Evolutionary conservation across 1,140 invertebrate species (phyloP), one percentile per base, ranked within the genome.

Genomic region (Leptopilina clavipes): DNA sequence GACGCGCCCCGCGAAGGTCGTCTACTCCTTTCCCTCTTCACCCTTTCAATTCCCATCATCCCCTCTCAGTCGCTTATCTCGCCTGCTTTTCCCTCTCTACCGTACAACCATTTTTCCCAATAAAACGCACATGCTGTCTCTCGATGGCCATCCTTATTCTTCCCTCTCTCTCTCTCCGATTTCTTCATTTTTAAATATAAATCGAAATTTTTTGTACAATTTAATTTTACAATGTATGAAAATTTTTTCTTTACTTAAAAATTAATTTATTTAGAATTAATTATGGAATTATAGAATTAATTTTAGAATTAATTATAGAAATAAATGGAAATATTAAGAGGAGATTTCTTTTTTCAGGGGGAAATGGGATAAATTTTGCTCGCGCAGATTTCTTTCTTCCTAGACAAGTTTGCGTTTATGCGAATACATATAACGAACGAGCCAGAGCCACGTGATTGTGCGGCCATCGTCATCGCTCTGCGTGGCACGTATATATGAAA

Each of bases 1-100:
- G 79, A 80, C 81, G 74, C 79, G 71, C 84, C 85, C 82, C 83
- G 84, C 82, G 83, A 86, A 86, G 84, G 85, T 86, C 85, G 85
- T 82, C 84, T 83, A 83, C 83, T 81, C 82, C 80, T 78, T 77
- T 9, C 76, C 73, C 77, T 77, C 77, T 59, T 75, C 72, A 76
- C 72, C 77, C 76, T 74, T 45, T 77, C 75, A 12, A 14, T 65
- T 65, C 70, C 25, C 74, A 72, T 76, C 78, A 81, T 79, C 80
- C 73, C 76, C 75, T 77, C 80, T 72, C 74, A 17, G 52, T 70
- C 48, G 31, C 14, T 37, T 17, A n/a, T 48, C 71, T 9, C 71
- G 10, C 43, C 71, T 72, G 1, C 25, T 5, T 31, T 70, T 56
- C 70, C 10, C 7, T 71, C 11, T n/a, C 56, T 31, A 31, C n/a